Percentiles rank a stretch among this genome's conserved stretches.
Evolutionary conservation across 2,113 vertebrate species (phyloP).

Genomic region (Ammodytes dubius): DNA sequence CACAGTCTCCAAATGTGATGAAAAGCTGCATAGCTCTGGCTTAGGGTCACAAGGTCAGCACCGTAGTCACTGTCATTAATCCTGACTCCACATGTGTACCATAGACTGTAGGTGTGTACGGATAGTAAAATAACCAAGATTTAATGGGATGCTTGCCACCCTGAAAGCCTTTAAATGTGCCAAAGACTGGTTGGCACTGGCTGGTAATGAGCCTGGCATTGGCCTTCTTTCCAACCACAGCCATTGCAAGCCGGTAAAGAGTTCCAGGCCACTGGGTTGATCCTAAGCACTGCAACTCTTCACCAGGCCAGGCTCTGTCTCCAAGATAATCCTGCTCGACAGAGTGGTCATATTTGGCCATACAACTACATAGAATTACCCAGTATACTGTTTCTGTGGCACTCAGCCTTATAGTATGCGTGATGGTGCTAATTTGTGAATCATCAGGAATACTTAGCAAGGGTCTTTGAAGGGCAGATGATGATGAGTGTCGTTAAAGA

Average conservation of each 20-base stretch:
- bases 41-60: conserved; percentile 39
- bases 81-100: conserved; percentile 1
- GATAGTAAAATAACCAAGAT: conserved; percentile 55
- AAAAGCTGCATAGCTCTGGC: conserved; percentile 24
- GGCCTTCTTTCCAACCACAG: conserved; percentile 70
- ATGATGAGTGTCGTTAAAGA: not conserved
- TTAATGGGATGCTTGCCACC: conserved; percentile 49
- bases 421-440: conserved; percentile 4
- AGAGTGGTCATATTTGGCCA: conserved; percentile 30
- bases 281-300: conserved; percentile 38
- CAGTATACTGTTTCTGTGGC: conserved; percentile 7
- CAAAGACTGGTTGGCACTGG: conserved; percentile 55
- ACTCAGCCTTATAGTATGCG: not conserved
- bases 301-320: conserved; percentile 24
- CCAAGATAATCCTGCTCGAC: conserved; percentile 11
- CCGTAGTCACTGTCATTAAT: conserved; percentile 44
- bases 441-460: not conserved
- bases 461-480: not conserved
- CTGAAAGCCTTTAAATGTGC: conserved; percentile 27
- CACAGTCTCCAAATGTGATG: conserved; percentile 31
- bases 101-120: not conserved
- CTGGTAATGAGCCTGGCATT: conserved; percentile 58
- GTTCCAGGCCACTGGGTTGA: conserved; percentile 51
- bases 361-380: not conserved
- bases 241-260: conserved; percentile 38